Evolutionary conservation across 2,113 vertebrate species (phyloP).

Genomic region (Saiga tatarica): DNA sequence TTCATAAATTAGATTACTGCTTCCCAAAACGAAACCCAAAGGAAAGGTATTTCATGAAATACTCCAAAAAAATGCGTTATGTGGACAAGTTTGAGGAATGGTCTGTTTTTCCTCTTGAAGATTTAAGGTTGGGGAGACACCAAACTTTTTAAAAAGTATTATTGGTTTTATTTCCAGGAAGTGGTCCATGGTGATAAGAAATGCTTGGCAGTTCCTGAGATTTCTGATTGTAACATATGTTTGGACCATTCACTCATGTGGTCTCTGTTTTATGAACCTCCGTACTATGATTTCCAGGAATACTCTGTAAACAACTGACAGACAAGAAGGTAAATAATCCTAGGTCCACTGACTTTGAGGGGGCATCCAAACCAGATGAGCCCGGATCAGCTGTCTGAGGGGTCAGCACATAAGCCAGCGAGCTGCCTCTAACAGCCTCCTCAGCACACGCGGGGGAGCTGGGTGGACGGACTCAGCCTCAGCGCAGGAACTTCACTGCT

Average conservation of each 20-base stretch:
- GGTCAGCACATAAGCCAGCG: accelerated
- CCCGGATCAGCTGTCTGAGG: background rate
- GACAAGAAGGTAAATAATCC: background rate
- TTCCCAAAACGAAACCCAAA: background rate
- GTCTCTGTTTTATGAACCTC: background rate
- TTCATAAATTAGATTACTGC: background rate
- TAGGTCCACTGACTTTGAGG: background rate
- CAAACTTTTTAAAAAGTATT: background rate
- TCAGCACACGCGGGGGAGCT: background rate
- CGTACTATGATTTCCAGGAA: background rate
- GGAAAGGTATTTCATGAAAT: background rate
- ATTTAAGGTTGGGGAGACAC: background rate
- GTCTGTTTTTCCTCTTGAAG: background rate
- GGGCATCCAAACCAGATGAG: background rate
- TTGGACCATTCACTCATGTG: background rate
- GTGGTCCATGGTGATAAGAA: background rate
- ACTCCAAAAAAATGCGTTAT: background rate
- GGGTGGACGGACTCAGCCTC: background rate
- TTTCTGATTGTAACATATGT: background rate
- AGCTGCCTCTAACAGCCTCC: background rate
- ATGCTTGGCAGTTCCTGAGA: background rate
- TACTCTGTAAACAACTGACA: background rate
- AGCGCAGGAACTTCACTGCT: background rate
- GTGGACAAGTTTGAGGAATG: background rate
- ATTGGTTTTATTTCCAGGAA: background rate